Evolutionary conservation across 2,113 vertebrate species (phyloP), one percentile per base, ranked within the genome.

Genomic region (Falcunculus frontatus): DNA sequence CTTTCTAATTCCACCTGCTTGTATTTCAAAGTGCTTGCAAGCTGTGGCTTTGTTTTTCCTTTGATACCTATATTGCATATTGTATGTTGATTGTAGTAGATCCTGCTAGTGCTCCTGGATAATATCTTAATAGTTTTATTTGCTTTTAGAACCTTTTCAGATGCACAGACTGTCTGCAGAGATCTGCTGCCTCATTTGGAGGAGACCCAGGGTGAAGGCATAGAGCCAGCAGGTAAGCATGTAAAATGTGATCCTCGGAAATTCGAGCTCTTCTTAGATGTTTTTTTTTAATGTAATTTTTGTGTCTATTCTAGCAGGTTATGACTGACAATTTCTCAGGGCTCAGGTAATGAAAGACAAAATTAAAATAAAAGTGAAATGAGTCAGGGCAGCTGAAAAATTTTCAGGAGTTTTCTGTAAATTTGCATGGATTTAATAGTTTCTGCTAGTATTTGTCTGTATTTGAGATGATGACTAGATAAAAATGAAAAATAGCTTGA

Each of bases 61-160:
- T 89, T 16, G 13, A 15, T 78, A 69, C 9, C 10, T 62, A 3
- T 29, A 20, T 46, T 69, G 26, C 62, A 17, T 50, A 18, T 25
- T 68, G 10, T 35, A 16, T n/a, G 6, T 37, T 86, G 52, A 56
- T 69, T 88, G 49, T 16, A 65, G 30, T 39, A 53, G 56, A 49
- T 79, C 10, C 67, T 75, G 7, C 29, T 39, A 11, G 39, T 39
- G 39, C 39, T 79, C 18, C 62, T 76, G 60, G 33, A 25, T 68
- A 85, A 26, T 8, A 46, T 86, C 41, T 89, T 72, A 84, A 73
- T n/a, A 70, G 37, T 29, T 50, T 2, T 53, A 0, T 95, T 93
- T 90, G 74, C 33, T 87, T 90, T 77, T 78, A 97, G 97, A 70
- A 57, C 57, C 25, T 53, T 67, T 37, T n/a, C 84, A 77, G 88